A percentile compares a stretch with the other conserved stretches of the same genome.
Conservation (phyloP, 2,888 invertebrate species). For the Nemoura dubitans region DNA sequence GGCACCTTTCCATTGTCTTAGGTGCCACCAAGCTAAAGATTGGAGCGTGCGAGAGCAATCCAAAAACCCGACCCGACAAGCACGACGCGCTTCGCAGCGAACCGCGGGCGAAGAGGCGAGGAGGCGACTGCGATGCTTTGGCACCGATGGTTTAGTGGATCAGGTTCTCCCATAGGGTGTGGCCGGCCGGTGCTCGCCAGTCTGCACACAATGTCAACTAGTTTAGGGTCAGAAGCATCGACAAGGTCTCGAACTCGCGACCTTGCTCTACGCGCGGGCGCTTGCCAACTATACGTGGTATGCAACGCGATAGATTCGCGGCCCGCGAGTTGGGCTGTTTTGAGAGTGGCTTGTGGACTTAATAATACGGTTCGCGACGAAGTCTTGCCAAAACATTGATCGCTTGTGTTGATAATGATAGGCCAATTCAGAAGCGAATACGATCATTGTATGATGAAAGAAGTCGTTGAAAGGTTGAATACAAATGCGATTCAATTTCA, state of each 20-base stretch:
- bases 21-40: too few relatives aligned
- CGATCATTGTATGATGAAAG: too few relatives aligned
- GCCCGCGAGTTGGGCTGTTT: neutral
- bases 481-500: too few relatives aligned
- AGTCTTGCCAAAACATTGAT: neutral
- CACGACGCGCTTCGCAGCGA: too few relatives aligned
- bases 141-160: neutral
- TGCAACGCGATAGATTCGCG: neutral
- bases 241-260: constrained; percentile 27
- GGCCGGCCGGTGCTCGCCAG: constrained; percentile 5
- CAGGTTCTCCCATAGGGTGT: constrained; percentile 23
- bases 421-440: too few relatives aligned
- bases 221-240: constrained; percentile 24
- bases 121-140: too few relatives aligned
- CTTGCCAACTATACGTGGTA: neutral
- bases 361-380: neutral
- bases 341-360: neutral
- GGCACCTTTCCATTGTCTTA: too few relatives aligned
- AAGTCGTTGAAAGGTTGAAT: too few relatives aligned
- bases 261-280: constrained; percentile 19
- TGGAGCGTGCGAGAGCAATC: too few relatives aligned
- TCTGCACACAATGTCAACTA: constrained; percentile 29
- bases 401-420: neutral
- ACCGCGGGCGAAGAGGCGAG: too few relatives aligned
- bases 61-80: too few relatives aligned